Percentiles rank a stretch among this genome's conserved stretches.
phyloP scores from a whole-genome alignment of 1,140 invertebrate species.

The Tetragnatha versicolor region DNA sequence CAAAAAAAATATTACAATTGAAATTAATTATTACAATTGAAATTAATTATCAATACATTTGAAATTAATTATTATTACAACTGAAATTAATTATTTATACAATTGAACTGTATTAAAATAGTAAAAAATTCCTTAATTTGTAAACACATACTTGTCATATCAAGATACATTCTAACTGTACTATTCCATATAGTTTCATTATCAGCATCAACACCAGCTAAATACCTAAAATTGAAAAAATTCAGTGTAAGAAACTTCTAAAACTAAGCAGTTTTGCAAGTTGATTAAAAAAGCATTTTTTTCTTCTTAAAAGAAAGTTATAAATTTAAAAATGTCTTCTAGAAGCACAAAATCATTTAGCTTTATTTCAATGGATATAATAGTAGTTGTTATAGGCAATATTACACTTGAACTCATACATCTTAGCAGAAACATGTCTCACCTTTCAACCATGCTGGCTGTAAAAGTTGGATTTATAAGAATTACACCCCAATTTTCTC shows the following conservation, averaged over 20 bases:
- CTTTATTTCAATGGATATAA: neutral
- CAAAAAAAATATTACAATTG: too few species aligned
- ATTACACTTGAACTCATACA: too few species aligned
- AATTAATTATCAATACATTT: too few species aligned
- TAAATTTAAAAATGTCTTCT: neutral
- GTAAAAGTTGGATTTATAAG: conserved; percentile 47
- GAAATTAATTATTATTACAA: too few species aligned
- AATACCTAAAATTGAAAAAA: conserved; percentile 53
- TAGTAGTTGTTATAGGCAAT: too few species aligned
- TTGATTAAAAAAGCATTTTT: neutral
- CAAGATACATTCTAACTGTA: conserved; percentile 82
- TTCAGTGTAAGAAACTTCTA: too few species aligned
- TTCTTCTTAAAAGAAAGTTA: neutral
- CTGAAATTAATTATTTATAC: too few species aligned
- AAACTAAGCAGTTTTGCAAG: too few species aligned
- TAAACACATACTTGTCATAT: conserved; percentile 84
- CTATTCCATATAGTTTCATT: conserved; percentile 82
- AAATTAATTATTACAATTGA: too few species aligned
- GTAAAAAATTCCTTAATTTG: too few species aligned
- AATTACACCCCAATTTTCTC: conserved; percentile 51
- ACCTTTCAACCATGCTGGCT: conserved; percentile 46
- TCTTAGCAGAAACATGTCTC: too few species aligned
- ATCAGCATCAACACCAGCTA: conserved; percentile 73
- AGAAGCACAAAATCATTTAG: neutral
- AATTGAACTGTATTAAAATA: too few species aligned